A percentile compares a stretch with the other conserved stretches of the same genome.
Evolutionary conservation across 2,888 invertebrate species (phyloP).

Genomic region (Xestia ashworthii): DNA sequence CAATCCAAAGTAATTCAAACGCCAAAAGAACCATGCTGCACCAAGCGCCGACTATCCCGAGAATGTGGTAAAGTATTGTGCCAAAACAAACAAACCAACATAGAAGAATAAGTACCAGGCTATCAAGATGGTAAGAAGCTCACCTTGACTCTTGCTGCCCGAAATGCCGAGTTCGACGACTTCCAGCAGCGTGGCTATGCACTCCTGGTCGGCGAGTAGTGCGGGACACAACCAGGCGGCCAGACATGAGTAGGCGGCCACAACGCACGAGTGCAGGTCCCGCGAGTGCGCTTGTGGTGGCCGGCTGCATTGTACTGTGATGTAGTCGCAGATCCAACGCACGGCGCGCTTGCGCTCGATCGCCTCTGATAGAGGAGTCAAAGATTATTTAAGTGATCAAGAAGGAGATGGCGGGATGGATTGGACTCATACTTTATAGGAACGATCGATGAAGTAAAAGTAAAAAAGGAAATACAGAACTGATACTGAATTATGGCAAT

Average conservation of each 20-base stretch:
- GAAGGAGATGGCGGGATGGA: not conserved
- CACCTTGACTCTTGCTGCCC: slow-evolving; percentile 96
- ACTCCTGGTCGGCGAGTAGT: slow-evolving; percentile 97
- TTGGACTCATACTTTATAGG: not conserved
- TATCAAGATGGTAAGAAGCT: not conserved
- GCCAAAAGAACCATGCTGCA: not conserved
- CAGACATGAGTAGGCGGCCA: slow-evolving; percentile 97
- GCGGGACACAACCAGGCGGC: slow-evolving; percentile 98
- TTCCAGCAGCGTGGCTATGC: slow-evolving; percentile 97
- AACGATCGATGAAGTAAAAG: not conserved
- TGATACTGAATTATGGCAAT: not conserved
- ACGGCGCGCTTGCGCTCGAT: slow-evolving; percentile 97
- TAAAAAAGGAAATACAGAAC: not conserved
- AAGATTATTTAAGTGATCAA: not conserved
- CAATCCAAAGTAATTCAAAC: not conserved
- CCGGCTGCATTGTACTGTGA: slow-evolving; percentile 98
- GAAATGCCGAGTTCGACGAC: slow-evolving; percentile 99
- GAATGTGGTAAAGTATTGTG: not conserved
- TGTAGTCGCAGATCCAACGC: slow-evolving; percentile 99
- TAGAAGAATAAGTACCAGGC: slow-evolving; percentile 11
- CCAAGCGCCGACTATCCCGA: not conserved
- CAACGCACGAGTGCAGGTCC: slow-evolving; percentile 98
- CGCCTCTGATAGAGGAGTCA: slow-evolving; percentile 92
- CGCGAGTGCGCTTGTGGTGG: slow-evolving; percentile 98
- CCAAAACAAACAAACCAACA: not conserved